Conservation (phyloP, 1,140 invertebrate genomes). For the Ceratosolen solmsi region DNA sequence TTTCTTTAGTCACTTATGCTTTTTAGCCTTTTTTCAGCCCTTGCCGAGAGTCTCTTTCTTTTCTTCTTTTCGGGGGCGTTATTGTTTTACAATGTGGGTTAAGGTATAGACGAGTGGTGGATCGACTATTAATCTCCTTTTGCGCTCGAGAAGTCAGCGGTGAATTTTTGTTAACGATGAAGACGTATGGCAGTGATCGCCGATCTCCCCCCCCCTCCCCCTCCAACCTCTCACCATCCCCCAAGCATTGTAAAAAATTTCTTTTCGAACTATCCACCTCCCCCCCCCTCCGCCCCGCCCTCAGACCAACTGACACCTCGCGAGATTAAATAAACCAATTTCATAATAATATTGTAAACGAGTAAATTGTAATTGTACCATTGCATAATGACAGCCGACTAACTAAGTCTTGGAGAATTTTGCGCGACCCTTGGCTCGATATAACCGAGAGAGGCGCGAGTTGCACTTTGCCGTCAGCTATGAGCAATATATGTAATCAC, state of each 20-base stretch:
- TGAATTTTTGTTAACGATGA: slow-evolving; percentile 27
- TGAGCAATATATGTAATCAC: not conserved
- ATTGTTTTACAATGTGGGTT: slow-evolving; percentile 43
- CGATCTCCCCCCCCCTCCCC: not conserved
- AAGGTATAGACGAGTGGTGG: not conserved
- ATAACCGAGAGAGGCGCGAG: not conserved
- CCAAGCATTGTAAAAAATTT: not conserved
- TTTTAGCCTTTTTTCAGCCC: not conserved
- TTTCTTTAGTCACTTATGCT: slow-evolving; percentile 36
- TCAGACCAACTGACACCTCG: no score
- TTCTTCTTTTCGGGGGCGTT: slow-evolving; percentile 13
- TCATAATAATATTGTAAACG: no score
- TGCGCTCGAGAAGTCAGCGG: not conserved
- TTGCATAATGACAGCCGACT: no score
- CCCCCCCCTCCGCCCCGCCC: no score
- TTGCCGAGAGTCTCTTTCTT: not conserved
- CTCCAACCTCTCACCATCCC: not conserved
- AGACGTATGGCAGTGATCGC: slow-evolving; percentile 16
- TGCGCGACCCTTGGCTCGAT: not conserved
- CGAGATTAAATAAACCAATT: no score
- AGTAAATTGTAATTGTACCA: no score
- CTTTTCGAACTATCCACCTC: no score
- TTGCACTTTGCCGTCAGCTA: not conserved
- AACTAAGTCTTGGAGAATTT: not conserved
- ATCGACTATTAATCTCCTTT: slow-evolving; percentile 38